phyloP scores from a whole-genome alignment of 2,888 invertebrate genomes.

The Ormyrus nitidulus region DNA sequence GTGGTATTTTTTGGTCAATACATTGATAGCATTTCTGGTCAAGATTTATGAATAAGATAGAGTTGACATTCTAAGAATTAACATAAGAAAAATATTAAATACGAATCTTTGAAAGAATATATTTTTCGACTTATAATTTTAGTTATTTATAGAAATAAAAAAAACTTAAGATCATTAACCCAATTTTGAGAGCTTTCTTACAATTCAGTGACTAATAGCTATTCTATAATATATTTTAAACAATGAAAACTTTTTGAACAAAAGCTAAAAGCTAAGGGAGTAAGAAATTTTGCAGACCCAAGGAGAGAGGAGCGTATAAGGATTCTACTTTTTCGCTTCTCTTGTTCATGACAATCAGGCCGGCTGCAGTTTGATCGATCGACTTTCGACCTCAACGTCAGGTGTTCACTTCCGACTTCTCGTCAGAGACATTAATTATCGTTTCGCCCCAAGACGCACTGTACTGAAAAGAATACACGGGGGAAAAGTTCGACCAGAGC shows the following conservation, averaged over 20 bases:
- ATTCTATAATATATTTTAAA: not conserved
- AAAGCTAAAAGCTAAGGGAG: not conserved
- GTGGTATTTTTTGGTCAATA: no score
- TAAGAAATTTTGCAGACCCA: not conserved
- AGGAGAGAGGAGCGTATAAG: constrained; percentile 22
- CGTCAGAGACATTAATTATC: constrained; percentile 53
- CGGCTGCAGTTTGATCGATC: constrained; percentile 50
- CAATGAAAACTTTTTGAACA: constrained; percentile 25
- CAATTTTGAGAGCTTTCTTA: no score
- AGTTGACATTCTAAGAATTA: no score
- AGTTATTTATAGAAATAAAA: no score
- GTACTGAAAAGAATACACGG: constrained; percentile 44
- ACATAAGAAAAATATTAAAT: no score
- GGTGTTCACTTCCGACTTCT: constrained; percentile 45
- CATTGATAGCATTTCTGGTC: no score
- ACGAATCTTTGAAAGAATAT: no score
- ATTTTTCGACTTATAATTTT: no score
- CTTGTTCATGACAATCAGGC: constrained; percentile 42
- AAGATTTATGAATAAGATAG: no score
- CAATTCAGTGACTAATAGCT: no score
- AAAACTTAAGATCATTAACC: no score
- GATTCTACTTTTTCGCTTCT: constrained; percentile 42
- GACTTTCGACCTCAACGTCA: constrained; percentile 49
- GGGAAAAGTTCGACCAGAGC: constrained; percentile 25
- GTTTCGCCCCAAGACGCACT: constrained; percentile 39